phyloP scores from a whole-genome alignment of 92 coral and sea anemone genomes.

The Umimayanthus chanpuru region DNA sequence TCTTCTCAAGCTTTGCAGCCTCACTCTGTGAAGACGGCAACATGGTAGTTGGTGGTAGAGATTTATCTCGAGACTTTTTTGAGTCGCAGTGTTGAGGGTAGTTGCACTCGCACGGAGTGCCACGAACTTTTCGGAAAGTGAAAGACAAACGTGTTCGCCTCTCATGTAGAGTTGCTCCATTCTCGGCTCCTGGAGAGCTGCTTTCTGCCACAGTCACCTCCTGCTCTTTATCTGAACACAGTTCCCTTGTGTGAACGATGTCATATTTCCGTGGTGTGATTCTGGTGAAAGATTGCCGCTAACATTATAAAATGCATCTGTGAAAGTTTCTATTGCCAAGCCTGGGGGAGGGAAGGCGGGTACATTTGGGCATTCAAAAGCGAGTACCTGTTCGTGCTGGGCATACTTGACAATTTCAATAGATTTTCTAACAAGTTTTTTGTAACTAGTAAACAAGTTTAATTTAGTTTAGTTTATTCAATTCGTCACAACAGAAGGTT shows the following conservation, averaged over 20 bases:
- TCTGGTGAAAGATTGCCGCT: slow-evolving; percentile 48
- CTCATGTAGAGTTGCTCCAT: slow-evolving; percentile 81
- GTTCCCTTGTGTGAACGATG: slow-evolving; percentile 49
- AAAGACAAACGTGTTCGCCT: slow-evolving; percentile 83
- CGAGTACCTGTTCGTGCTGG: too few species aligned
- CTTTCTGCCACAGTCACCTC: slow-evolving; percentile 11
- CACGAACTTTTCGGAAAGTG: slow-evolving; percentile 91
- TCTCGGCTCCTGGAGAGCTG: slow-evolving; percentile 30
- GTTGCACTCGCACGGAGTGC: slow-evolving; percentile 72
- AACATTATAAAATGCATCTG: background rate
- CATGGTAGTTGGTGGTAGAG: slow-evolving; percentile 42
- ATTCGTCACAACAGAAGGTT: too few species aligned
- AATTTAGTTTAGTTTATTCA: too few species aligned
- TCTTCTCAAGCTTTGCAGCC: slow-evolving; percentile 77
- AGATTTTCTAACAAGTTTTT: too few species aligned
- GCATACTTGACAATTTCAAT: too few species aligned
- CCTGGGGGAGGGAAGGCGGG: too few species aligned
- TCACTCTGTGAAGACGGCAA: slow-evolving; percentile 76
- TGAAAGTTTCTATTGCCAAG: background rate
- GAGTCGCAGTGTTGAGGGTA: slow-evolving; percentile 85
- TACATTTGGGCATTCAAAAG: too few species aligned
- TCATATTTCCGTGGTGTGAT: slow-evolving; percentile 96
- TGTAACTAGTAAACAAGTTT: too few species aligned
- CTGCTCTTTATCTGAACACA: slow-evolving; percentile 31
- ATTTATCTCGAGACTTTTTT: slow-evolving; percentile 44